These are phyloP conservation scores for Buathra laborator DNA, from an alignment of 2,888 invertebrate genomes.

Conservation along the genomic window DNA sequence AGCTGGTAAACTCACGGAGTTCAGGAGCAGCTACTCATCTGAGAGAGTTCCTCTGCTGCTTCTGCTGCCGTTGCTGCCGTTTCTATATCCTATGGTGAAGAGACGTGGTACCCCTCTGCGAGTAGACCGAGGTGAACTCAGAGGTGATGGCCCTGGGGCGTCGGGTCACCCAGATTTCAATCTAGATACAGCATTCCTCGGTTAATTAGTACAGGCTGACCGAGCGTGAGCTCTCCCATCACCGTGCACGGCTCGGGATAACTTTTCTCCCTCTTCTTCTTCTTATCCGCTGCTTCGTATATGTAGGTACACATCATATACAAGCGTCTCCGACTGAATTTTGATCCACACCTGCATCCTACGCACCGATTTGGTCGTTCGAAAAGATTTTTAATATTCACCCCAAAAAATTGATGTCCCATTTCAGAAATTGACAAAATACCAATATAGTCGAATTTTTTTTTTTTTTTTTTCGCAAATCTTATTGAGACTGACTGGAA, in stretches of 20 bases:
- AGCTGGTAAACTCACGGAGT: constrained; percentile 58
- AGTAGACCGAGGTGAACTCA: constrained; percentile 74
- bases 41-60: constrained; percentile 30
- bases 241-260: constrained; percentile 41
- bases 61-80: constrained; percentile 48
- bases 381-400: neutral
- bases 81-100: constrained; percentile 53
- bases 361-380: neutral
- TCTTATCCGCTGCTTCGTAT: constrained; percentile 32
- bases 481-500: neutral
- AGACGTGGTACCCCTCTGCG: constrained; percentile 47
- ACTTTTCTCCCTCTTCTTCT: constrained; percentile 38
- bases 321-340: neutral
- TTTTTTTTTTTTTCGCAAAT: neutral
- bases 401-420: neutral
- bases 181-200: constrained; percentile 85
- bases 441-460: neutral
- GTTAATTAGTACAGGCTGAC: constrained; percentile 84
- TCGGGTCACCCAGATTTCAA: constrained; percentile 85
- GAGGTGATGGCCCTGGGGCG: constrained; percentile 84
- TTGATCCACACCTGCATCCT: neutral
- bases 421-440: neutral
- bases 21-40: constrained; percentile 66
- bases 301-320: constrained; percentile 16
- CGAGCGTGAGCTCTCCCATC: constrained; percentile 79